Evolutionary conservation across 2,797 vertebrate species (phyloP), one percentile per base, ranked within the genome.

Genomic region (Esox masquinongy): DNA sequence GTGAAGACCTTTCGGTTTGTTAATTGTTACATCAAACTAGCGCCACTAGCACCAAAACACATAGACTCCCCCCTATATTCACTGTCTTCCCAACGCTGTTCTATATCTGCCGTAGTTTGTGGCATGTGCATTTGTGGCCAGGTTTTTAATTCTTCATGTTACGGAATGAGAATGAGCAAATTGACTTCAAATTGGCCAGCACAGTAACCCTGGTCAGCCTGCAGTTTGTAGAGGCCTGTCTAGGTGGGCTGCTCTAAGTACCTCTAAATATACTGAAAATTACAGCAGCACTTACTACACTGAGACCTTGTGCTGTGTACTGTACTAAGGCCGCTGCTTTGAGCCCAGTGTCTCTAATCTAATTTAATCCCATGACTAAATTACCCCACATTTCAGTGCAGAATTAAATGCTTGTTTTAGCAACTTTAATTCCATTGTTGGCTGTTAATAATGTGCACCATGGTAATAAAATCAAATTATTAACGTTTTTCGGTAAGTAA

Each of bases 391-490:
- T 85, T 93, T 98, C 94, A 96, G 95, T 92, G 88, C 88, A 95
- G 93, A 94, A 95, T 94, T 91, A 94, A 95, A 91, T 93, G 94
- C 93, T 95, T 94, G 92, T 93, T 95, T 93, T 95, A 94, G 92
- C 93, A 92, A 93, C 93, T 96, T 96, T 96, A 97, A 97, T 97
- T 96, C 95, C 94, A 92, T 92, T 47, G 1, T 47, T 47, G 12
- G 88, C 92, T 93, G 81, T 82, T 89, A 95, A 96, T 95, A 95
- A 93, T 92, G 93, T 93, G 92, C 93, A 95, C 94, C 95, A 92
- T 94, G 93, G 94, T 94, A 94, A 94, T 94, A 96, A 96, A 95
- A 96, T 96, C 97, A 96, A 98, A 95, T 96, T 95, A 94, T 95
- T 97, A 96, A 96, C 95, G 97, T 96, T 94, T 95, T 95, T 93